Evolutionary conservation across 1,140 invertebrate species (phyloP), one percentile per base, ranked within the genome.

Genomic region (Drosophila pandora): DNA sequence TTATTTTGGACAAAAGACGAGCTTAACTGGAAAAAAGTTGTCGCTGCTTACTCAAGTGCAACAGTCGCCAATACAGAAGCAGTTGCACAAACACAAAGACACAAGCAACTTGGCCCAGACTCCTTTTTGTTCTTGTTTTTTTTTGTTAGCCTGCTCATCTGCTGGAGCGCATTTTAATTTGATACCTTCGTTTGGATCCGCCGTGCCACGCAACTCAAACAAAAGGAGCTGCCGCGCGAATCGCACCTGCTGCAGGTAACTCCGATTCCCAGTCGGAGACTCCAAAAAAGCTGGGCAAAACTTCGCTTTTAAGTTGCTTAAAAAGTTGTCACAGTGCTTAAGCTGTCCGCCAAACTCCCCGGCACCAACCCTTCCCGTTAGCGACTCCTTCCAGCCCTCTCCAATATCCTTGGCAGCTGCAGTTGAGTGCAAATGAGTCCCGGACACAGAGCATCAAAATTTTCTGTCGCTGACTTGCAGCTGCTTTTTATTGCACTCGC

Each of bases 321-420:
- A 87, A 85, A 87, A 87, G 78, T 87, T 87, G 83, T 85, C 78
- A 82, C 74, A 87, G 82, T 80, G 69, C 83, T 88, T 87, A 87
- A 87, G 70, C 68, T 76, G 79, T 62, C 76, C 65, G 28, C 65
- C 41, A 39, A 56, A 23, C 34, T 37, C 34, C 34, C 34, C 12
- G 9, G 34, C 34, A 10, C 7, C 32, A 34, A 37, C 34, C 34
- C 34, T 37, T 12, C n/a, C 10, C 34, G 3, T 12, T 9, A 3
- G 28, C 22, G 25, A 30, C 2, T 7, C 22, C n/a, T 23, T 23
- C 37, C 5, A n/a, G 7, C 4, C 2, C 1, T 30, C 12, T 22
- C 2, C 23, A n/a, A 9, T 39, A 47, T 34, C 13, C 10, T 13
- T 58, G 62, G 58, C 78, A 78, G 78, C 82, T 85, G 81, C 81